These are phyloP conservation scores for Cynoglossus semilaevis DNA, from an alignment of 2,113 vertebrate genomes.

Conservation along the genomic window DNA sequence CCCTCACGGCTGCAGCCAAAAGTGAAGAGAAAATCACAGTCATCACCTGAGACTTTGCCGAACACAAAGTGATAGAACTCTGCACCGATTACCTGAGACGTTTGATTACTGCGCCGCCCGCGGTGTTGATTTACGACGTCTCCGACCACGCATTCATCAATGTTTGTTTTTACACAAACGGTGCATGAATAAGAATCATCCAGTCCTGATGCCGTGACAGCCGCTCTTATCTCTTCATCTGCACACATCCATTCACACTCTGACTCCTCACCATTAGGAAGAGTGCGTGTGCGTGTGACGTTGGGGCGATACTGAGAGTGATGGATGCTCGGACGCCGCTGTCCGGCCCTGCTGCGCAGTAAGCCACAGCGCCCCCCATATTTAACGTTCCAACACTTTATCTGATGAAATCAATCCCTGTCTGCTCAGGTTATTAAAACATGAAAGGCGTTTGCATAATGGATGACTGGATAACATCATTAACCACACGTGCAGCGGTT, in stretches of 20 bases:
- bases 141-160: no score
- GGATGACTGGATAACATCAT: constrained; percentile 29
- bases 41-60: neutral
- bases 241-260: neutral
- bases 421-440: constrained; percentile 36
- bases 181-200: neutral
- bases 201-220: neutral
- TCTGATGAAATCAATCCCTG: constrained; percentile 5
- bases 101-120: neutral
- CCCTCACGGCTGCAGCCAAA: no score
- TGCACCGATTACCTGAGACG: neutral
- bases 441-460: constrained; percentile 31
- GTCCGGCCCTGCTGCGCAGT: no score
- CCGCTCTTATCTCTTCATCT: neutral
- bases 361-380: no score
- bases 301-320: neutral
- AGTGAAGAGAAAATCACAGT: neutral
- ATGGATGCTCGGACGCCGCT: neutral
- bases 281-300: no score
- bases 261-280: no score
- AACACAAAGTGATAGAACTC: neutral
- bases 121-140: neutral
- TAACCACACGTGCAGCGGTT: constrained; percentile 4
- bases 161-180: neutral
- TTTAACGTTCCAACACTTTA: neutral